Conservation (phyloP, 1,140 invertebrate species). For the Pygmarrhopalites habei region DNA sequence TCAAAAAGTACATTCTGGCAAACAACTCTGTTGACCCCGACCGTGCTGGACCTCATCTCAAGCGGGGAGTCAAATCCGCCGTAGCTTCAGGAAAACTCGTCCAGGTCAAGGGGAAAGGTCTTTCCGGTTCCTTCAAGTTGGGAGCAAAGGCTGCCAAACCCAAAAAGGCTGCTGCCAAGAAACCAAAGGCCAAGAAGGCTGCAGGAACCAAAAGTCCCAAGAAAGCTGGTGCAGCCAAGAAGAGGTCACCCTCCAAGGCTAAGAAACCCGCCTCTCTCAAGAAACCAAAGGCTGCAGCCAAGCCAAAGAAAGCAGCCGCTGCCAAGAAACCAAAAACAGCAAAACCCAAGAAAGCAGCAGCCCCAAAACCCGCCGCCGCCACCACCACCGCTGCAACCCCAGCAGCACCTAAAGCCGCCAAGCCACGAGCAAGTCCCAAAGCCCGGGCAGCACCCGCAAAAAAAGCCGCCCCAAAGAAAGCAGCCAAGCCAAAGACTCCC, state of each 20-base stretch:
- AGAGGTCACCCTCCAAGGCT: slow-evolving; percentile 27
- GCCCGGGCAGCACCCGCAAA: neutral
- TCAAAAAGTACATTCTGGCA: slow-evolving; percentile 56
- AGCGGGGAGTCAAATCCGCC: slow-evolving; percentile 53
- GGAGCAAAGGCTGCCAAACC: slow-evolving; percentile 38
- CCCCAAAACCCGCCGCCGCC: neutral
- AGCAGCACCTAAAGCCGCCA: neutral
- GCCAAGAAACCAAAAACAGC: slow-evolving; percentile 8
- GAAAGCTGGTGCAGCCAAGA: neutral
- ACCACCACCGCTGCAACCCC: slow-evolving; percentile 21
- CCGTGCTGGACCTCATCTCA: slow-evolving; percentile 53
- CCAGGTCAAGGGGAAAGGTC: slow-evolving; percentile 54
- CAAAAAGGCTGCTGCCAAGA: slow-evolving; percentile 28
- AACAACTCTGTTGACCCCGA: slow-evolving; percentile 53
- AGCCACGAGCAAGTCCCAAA: neutral
- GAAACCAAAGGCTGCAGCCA: slow-evolving; percentile 6
- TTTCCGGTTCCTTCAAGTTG: slow-evolving; percentile 55
- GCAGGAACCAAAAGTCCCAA: neutral
- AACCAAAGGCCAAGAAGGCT: slow-evolving; percentile 42
- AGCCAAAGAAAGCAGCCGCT: slow-evolving; percentile 2
- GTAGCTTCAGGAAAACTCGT: slow-evolving; percentile 49
- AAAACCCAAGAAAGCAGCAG: neutral
- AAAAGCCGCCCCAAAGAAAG: slow-evolving; percentile 5
- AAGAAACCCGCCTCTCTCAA: slow-evolving; percentile 23
- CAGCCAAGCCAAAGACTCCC: slow-evolving; percentile 7